A percentile compares a stretch with the other conserved stretches of the same genome.
Conservation (phyloP, 2,888 invertebrate species). For the Magallana nippona region DNA sequence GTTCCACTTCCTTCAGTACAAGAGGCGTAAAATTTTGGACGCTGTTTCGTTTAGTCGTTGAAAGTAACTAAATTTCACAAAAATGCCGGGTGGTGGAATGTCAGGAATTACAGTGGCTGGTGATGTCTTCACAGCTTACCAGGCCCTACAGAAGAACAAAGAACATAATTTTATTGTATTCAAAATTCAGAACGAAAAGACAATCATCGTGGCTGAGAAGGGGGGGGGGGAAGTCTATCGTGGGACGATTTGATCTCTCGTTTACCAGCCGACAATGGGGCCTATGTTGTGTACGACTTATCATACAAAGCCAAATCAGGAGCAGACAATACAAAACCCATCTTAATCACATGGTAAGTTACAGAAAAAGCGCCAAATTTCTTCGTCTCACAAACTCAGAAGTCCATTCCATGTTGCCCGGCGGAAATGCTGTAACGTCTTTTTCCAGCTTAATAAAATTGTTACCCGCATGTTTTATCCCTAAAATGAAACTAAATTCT, state of each 20-base stretch:
- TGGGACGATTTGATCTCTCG: conserved; percentile 14
- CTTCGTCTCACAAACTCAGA: neutral
- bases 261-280: neutral
- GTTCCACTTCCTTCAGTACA: neutral
- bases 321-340: neutral
- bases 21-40: neutral
- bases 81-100: conserved; percentile 30
- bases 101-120: conserved; percentile 21
- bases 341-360: conserved; percentile 24
- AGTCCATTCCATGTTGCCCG: neutral
- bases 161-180: neutral
- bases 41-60: neutral
- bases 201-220: neutral
- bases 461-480: too few relatives aligned
- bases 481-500: too few relatives aligned
- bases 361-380: neutral
- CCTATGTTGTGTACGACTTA: conserved; percentile 14
- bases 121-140: neutral
- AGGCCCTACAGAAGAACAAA: neutral
- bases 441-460: too few relatives aligned
- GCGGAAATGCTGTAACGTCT: neutral
- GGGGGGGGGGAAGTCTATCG: neutral
- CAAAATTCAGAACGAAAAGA: conserved; percentile 5
- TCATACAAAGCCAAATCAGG: neutral
- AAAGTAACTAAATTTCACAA: neutral